Base-by-base conservation (phyloP, 2,797 vertebrate species). In the Spinus pinus region DNA sequence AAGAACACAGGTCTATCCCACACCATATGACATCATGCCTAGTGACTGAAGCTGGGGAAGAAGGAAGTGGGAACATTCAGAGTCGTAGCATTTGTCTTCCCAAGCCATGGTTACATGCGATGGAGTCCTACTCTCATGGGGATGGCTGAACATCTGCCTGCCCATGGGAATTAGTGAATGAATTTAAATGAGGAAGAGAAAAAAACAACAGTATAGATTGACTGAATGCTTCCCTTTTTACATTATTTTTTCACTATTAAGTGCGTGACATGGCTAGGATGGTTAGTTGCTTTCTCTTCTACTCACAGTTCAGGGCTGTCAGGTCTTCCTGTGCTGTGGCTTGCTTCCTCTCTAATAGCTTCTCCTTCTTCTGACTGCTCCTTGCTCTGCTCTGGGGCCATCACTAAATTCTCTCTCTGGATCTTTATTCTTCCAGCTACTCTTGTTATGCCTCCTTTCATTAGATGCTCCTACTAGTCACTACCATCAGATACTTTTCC, bases 91-190 rank as follows among this genome's bases (percentile, higher is more conserved):
- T 50, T 75, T 61, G 4, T 50, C 28, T 30, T 46, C 30, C 28
- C 8, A 50, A 70, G 10, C 33, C 14, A 23, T 0, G 0, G 17
- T 44, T 37, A 64, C 8, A 3, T 16, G 39, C 12, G 18, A 33
- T 4, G 25, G 8, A 77, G 3, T 15, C 18, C 10, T 57, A 3
- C 14, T 71, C 31, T 51, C 30, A 24, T 31, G 51, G 17, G 30
- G 10, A 46, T 23, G 37, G 10, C n/a, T 51, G 24, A 83, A 51
- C 21, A 9, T 30, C 25, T 70, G 39, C 21, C 39, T 51, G 15
- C 21, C 33, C 4, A 6, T 27, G 50, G 42, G 28, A 82, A 57
- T 7, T 9, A 24, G 8, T 50, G 14, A 70, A 50, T 19, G 10
- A 70, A 44, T 57, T 46, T 89, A 75, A 75, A 71, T 24, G 15